These are phyloP conservation scores for Parazoanthus atlanticus DNA, from an alignment of 92 coral and sea anemone species.

Conservation along the genomic window DNA sequence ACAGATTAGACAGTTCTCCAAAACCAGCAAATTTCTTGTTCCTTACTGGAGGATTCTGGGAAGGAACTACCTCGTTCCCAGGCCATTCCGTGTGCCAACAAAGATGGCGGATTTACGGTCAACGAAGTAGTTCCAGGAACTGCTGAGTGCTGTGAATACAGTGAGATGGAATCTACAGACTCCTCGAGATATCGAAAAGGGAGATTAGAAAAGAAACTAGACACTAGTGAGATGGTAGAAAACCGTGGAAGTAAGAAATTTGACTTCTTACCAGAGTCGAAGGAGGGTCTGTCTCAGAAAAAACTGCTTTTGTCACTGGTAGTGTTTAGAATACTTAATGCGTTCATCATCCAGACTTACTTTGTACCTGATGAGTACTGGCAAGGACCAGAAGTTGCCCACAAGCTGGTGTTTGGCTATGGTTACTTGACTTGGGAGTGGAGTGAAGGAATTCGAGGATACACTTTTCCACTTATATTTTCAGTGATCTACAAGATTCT, in stretches of 20 bases:
- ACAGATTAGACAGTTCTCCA: too few relatives aligned
- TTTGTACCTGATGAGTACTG: constrained; percentile 98
- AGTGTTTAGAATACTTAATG: constrained; percentile 74
- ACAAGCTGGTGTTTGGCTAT: constrained; percentile 86
- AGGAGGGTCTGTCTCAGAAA: neutral
- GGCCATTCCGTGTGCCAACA: neutral
- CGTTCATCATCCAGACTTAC: constrained; percentile 75
- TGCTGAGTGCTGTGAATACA: too few relatives aligned
- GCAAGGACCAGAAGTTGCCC: constrained; percentile 99
- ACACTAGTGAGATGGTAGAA: neutral
- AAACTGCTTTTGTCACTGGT: constrained; percentile 47
- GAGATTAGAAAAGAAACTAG: neutral
- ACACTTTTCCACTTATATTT: constrained; percentile 78
- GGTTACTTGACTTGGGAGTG: constrained; percentile 98
- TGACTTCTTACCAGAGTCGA: neutral
- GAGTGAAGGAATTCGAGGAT: constrained; percentile 91
- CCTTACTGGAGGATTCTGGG: neutral
- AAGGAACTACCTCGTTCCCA: constrained; percentile 17
- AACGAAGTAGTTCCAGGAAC: too few relatives aligned
- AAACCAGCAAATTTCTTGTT: neutral
- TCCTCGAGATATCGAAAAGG: constrained; percentile 5
- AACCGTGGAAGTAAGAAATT: neutral
- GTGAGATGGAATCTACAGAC: neutral
- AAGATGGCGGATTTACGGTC: neutral
- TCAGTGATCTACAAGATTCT: constrained; percentile 68